Conservation (phyloP, 1,140 invertebrate species). For the Philopotamus ludificatus region DNA sequence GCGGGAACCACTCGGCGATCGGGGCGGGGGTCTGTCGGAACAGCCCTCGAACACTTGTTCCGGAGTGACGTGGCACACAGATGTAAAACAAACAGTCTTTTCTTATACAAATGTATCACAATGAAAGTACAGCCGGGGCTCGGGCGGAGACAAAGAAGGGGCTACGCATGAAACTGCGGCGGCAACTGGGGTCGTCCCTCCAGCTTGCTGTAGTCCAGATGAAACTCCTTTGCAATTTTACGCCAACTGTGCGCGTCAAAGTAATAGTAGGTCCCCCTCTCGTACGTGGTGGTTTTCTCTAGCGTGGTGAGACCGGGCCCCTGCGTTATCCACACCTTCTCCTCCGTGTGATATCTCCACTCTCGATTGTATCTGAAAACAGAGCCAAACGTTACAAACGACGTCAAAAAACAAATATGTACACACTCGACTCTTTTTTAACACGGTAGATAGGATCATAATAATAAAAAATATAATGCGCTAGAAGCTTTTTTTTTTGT, state of each 20-base stretch:
- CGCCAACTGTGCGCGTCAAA: conserved; percentile 97
- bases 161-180: conserved; percentile 44
- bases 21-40: neutral
- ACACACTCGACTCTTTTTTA: neutral
- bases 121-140: conserved; percentile 19
- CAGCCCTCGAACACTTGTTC: conserved; percentile 1
- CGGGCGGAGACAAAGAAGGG: conserved; percentile 21
- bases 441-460: no score
- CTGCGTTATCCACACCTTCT: conserved; percentile 98
- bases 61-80: conserved; percentile 11
- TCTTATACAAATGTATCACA: conserved; percentile 21
- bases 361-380: conserved; percentile 85
- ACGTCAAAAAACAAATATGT: neutral
- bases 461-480: no score
- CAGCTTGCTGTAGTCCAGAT: conserved; percentile 96
- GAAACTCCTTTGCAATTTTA: conserved; percentile 94
- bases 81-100: conserved; percentile 14
- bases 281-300: conserved; percentile 93
- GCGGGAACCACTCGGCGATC: conserved; percentile 6
- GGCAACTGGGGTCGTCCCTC: conserved; percentile 76
- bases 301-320: conserved; percentile 88
- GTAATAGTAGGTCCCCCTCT: conserved; percentile 97
- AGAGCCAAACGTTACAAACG: conserved; percentile 21
- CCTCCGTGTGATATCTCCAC: conserved; percentile 99
- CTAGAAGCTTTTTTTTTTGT: no score